Base-by-base conservation (phyloP, 2,797 vertebrate genomes). In the Pseudomugil gertrudae region DNA sequence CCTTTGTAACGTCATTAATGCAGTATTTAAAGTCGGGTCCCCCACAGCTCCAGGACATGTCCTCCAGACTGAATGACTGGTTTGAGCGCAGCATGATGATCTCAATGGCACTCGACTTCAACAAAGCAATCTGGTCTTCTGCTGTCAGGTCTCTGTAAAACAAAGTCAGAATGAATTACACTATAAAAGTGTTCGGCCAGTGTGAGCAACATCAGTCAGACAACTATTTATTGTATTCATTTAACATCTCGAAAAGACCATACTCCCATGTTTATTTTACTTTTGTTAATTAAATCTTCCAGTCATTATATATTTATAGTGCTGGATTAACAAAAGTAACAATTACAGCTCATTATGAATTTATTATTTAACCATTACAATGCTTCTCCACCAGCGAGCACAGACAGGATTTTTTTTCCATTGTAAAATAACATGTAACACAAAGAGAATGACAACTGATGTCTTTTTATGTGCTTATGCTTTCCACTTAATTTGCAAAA, bases 41-140 rank as follows among this genome's bases (percentile, higher is more conserved):
- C 60, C 97, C 97, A 0, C 98, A 99, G 87, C 94, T 95, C 98
- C 98, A 99, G 55, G 95, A 94, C 97, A 99, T 98, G 85, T 98
- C 97, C 13, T 99, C 96, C 62, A 97, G 81, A 60, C 83, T 95
- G 90, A 99, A 99, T 0, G 97, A 97, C 90, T 99, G 94, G 84
- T 99, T 99, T 6, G 98, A 99, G 30, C 98, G 94, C 67, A 99
- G 87, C 97, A 99, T 99, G 86, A 99, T 98, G 79, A 98, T 96
- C 92, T 99, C 98, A 0, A 99, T 99, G 89, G 95, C 97, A 1
- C 97, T 98, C 32, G 96, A 98, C 87, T 99, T 99, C 51, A 99
- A 84, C 83, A 99, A 91, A 40, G 97, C 96, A 0, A 99, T 99
- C 94, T 99, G 98, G 88, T 99, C 98, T 45, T 99, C 98, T 0